Evolutionary conservation across 2,113 vertebrate species (phyloP), one percentile per base, ranked within the genome.

Genomic region (Potamarius usumacintae): DNA sequence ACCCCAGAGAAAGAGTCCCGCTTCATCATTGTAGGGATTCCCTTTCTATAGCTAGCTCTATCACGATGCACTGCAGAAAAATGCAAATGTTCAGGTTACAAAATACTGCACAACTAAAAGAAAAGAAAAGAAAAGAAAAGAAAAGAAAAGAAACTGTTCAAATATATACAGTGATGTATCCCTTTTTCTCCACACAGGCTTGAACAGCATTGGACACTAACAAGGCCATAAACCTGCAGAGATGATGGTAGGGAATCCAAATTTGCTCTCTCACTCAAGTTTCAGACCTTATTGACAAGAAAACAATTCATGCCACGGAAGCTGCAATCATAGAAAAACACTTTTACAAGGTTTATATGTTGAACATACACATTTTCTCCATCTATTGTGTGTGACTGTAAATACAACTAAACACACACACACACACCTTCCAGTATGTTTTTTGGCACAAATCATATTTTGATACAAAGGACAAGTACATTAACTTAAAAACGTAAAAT

Each of bases 91-190:
- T 90, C 90, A 88, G 92, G 80, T 94, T 89, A 91, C 60, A 93
- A 93, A 94, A 94, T 89, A 94, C 93, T 94, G 92, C 91, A 90
- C 86, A 86, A 87, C 93, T 93, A 92, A 82, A 67, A 52, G 42
- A 87, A 5, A 63, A 74, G 27, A 4, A 85, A 91, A 85, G 42
- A 87, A 5, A 63, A 74, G 27, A 4, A 85, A 91, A 85, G 27
- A 4, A 85, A 91, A 9, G 71, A 71, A 55, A 86, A 93, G 86
- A 94, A 93, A 93, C 92, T 91, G 90, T 92, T 91, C 89, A 92
- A 82, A 85, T 90, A 87, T 67, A 67, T 58, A 81, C 82, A 77
- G 85, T 42, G 25, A 57, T 53, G 52, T 10, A 14, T 69, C 58
- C 50, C 60, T 34, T 87, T 85, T 85, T 52, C 50, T 17, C 0